Percentiles rank a stretch among this genome's conserved stretches.
These are phyloP conservation scores for Brachionus rubens DNA, from an alignment of 1,140 invertebrate species.

Conservation along the genomic window DNA sequence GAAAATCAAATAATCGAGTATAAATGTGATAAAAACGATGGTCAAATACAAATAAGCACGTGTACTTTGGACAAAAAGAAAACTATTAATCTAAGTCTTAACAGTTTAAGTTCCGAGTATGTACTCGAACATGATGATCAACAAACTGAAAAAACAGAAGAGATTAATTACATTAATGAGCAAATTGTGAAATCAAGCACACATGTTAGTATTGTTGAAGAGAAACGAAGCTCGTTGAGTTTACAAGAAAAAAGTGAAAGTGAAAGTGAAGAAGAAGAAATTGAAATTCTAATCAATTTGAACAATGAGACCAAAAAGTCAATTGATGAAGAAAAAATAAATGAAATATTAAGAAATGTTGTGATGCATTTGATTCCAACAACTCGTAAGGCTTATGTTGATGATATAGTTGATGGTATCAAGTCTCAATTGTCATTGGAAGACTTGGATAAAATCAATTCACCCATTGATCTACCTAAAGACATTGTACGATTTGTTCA, in stretches of 20 bases:
- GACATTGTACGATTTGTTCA: constrained; percentile 20
- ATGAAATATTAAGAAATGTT: constrained; percentile 19
- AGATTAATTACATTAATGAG: not conserved
- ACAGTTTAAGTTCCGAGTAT: constrained; percentile 7
- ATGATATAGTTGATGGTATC: constrained; percentile 37
- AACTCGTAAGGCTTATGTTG: constrained; percentile 27
- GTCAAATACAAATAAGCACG: constrained; percentile 14
- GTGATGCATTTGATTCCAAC: constrained; percentile 42
- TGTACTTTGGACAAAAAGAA: constrained; percentile 4
- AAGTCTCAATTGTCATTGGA: not conserved
- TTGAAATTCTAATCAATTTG: constrained; percentile 42
- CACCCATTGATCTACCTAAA: constrained; percentile 16
- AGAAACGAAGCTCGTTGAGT: not conserved
- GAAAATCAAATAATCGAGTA: constrained; percentile 36
- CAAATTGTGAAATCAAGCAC: not conserved
- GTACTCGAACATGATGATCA: not conserved
- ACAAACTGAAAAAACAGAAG: not conserved
- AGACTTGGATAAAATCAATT: not conserved
- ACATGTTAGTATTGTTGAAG: not conserved
- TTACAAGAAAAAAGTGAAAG: not conserved
- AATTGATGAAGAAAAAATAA: constrained; percentile 14
- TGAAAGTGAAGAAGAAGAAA: constrained; percentile 11
- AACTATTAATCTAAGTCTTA: constrained; percentile 10
- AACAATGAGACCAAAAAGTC: not conserved
- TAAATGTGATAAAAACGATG: not conserved